Percentiles rank a stretch among this genome's conserved stretches.
Conservation (phyloP, 2,113 vertebrate species). For the Carettochelys insculpta region DNA sequence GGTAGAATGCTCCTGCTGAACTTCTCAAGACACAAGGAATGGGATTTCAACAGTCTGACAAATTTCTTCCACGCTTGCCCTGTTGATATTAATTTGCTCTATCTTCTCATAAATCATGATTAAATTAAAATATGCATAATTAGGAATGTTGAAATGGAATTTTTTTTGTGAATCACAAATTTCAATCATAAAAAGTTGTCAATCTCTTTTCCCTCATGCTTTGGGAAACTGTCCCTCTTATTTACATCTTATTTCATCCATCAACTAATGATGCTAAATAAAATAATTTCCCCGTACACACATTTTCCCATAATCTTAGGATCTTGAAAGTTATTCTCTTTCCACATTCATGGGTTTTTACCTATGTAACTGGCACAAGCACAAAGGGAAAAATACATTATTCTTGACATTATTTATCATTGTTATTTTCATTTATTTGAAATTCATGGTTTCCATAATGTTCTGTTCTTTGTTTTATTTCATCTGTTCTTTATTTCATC, state of each 20-base stretch:
- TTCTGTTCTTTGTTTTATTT: background rate
- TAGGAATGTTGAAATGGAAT: background rate
- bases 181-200: background rate
- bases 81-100: background rate
- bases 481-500: background rate
- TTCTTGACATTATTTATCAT: background rate
- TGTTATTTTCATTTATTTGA: background rate
- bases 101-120: background rate
- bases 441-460: background rate
- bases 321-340: background rate
- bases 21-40: background rate
- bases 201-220: background rate
- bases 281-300: background rate
- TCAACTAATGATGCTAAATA: accelerated
- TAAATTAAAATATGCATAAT: background rate
- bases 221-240: background rate
- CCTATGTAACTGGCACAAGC: background rate
- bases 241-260: background rate
- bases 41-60: background rate
- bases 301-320: background rate
- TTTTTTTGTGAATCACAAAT: background rate
- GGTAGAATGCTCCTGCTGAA: background rate
- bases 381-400: background rate
- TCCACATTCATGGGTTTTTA: background rate
- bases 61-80: background rate